phyloP scores from a whole-genome alignment of 2,797 vertebrate genomes.

The Ambastaia sidthimunki region DNA sequence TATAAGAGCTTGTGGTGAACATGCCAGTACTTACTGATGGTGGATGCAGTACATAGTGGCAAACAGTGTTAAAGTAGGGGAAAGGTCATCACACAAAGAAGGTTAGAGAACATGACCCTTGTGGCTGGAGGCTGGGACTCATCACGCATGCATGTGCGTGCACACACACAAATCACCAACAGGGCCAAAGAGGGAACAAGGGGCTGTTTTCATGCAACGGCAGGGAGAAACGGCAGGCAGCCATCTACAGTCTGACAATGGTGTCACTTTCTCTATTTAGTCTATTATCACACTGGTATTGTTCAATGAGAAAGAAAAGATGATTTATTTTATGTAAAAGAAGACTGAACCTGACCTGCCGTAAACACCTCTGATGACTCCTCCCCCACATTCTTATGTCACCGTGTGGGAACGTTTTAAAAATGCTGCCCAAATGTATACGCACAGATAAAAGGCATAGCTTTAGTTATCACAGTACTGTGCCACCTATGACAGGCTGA shows the following conservation, averaged over 20 bases:
- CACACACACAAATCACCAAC: slow-evolving; percentile 21
- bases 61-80: slow-evolving; percentile 65
- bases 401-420: too few species aligned
- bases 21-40: background rate
- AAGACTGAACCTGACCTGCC: too few species aligned
- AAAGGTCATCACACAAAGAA: slow-evolving; percentile 70
- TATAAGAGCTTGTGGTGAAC: slow-evolving; percentile 8
- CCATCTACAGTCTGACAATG: background rate
- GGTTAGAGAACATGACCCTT: slow-evolving; percentile 25
- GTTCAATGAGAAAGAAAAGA: background rate
- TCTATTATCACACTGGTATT: background rate
- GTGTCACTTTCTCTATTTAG: slow-evolving; percentile 22
- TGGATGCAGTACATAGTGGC: slow-evolving; percentile 13
- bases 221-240: slow-evolving; percentile 40
- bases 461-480: too few species aligned
- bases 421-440: too few species aligned
- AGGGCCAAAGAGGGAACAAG: slow-evolving; percentile 50
- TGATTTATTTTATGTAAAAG: too few species aligned
- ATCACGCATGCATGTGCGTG: slow-evolving; percentile 16
- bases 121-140: slow-evolving; percentile 7
- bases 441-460: too few species aligned
- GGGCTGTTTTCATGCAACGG: slow-evolving; percentile 40
- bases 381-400: too few species aligned
- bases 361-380: too few species aligned
- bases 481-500: too few species aligned